Evolutionary conservation across 1,140 invertebrate genomes (phyloP).

Genomic region (Brachionus sp.): DNA sequence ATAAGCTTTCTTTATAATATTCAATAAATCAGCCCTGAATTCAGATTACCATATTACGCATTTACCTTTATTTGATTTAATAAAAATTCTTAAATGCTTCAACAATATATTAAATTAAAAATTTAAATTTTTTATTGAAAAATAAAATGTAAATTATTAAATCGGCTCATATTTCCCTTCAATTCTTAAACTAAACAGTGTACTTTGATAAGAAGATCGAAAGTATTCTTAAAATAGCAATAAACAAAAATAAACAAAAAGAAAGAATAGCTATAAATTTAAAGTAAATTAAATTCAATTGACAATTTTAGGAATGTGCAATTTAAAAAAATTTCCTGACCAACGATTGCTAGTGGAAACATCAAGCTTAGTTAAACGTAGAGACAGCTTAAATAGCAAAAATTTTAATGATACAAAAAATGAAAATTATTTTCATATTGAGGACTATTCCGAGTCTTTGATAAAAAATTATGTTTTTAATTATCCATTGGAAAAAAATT

Average conservation of each 20-base stretch:
- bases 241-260: neutral
- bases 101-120: neutral
- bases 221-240: neutral
- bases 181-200: neutral
- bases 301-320: neutral
- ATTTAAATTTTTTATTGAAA: conserved; percentile 1
- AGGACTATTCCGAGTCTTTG: neutral
- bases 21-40: neutral
- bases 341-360: neutral
- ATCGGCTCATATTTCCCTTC: neutral
- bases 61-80: conserved; percentile 5
- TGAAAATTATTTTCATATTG: neutral
- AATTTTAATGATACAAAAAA: neutral
- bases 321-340: neutral
- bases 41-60: neutral
- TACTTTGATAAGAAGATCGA: neutral
- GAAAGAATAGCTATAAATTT: neutral
- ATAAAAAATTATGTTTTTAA: neutral
- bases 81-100: neutral
- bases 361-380: neutral
- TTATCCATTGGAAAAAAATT: neutral
- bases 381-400: neutral
- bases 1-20: neutral
- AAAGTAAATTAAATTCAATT: neutral
- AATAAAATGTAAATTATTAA: neutral